Conservation (phyloP, 1,140 invertebrate genomes). For the Halesus radiatus region DNA sequence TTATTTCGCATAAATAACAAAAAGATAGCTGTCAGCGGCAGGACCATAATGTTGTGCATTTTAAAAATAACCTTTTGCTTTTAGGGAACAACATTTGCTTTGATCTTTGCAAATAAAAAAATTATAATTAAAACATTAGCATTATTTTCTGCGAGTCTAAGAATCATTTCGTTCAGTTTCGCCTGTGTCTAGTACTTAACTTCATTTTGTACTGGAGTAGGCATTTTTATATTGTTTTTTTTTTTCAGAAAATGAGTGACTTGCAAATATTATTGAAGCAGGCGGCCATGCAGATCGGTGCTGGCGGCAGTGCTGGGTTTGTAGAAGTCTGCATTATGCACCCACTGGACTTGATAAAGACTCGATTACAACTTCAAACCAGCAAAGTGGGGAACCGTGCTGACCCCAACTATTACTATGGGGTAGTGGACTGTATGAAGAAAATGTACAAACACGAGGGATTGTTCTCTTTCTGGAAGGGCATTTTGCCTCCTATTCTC, state of each 20-base stretch:
- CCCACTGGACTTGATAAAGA: slow-evolving; percentile 94
- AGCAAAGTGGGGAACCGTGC: slow-evolving; percentile 61
- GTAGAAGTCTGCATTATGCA: slow-evolving; percentile 97
- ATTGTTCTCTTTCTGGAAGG: slow-evolving; percentile 88
- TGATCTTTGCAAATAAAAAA: too few species aligned
- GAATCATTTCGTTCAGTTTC: too few species aligned
- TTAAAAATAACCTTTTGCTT: too few species aligned
- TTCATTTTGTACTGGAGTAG: too few species aligned
- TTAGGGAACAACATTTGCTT: too few species aligned
- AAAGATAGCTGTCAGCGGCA: too few species aligned
- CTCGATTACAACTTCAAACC: slow-evolving; percentile 69
- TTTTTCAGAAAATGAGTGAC: slow-evolving; percentile 63
- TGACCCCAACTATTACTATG: slow-evolving; percentile 80
- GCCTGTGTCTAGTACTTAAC: too few species aligned
- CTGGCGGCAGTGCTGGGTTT: slow-evolving; percentile 93
- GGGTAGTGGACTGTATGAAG: slow-evolving; percentile 87
- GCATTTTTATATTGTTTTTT: slow-evolving; percentile 1
- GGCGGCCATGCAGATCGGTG: slow-evolving; percentile 86
- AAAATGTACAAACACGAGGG: slow-evolving; percentile 93
- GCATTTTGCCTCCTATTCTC: slow-evolving; percentile 91
- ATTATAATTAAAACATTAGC: too few species aligned
- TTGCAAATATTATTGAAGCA: slow-evolving; percentile 74
- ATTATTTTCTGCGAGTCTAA: too few species aligned
- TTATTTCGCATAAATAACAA: too few species aligned
- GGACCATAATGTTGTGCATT: too few species aligned